A percentile compares a stretch with the other conserved stretches of the same genome.
Conservation (phyloP, 2,888 invertebrate species). For the Malacosoma neustria region DNA sequence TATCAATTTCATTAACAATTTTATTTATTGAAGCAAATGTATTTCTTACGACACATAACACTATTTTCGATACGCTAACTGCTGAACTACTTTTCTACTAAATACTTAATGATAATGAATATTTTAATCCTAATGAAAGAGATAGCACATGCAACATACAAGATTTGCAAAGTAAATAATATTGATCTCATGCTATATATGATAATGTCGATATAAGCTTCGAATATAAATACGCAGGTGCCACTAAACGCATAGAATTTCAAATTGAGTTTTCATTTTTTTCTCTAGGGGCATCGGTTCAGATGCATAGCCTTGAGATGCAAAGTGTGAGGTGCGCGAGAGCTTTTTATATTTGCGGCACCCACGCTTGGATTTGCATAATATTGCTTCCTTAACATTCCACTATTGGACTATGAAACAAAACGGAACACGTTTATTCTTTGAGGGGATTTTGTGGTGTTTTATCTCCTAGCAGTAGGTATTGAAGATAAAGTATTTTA, state of each 20-base stretch:
- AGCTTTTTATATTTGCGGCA: conserved; percentile 71
- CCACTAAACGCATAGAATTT: conserved; percentile 65
- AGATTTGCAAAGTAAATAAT: too few species aligned
- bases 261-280: conserved; percentile 69
- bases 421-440: conserved; percentile 34
- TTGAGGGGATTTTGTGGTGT: conserved; percentile 16
- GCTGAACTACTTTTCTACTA: too few species aligned
- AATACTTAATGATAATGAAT: too few species aligned
- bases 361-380: conserved; percentile 69
- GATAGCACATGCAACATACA: too few species aligned
- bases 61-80: too few species aligned
- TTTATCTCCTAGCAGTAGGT: conserved; percentile 14
- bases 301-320: conserved; percentile 72
- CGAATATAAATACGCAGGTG: conserved; percentile 38
- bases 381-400: conserved; percentile 74
- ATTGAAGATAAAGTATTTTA: too few species aligned
- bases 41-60: too few species aligned
- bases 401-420: conserved; percentile 48
- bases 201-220: neutral
- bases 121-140: too few species aligned
- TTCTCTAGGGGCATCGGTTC: conserved; percentile 60
- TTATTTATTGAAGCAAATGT: too few species aligned
- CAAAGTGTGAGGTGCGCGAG: conserved; percentile 61
- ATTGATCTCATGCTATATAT: too few species aligned
- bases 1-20: too few species aligned